Conservation (phyloP, 2,888 invertebrate genomes). For the Deilephila elpenor region DNA sequence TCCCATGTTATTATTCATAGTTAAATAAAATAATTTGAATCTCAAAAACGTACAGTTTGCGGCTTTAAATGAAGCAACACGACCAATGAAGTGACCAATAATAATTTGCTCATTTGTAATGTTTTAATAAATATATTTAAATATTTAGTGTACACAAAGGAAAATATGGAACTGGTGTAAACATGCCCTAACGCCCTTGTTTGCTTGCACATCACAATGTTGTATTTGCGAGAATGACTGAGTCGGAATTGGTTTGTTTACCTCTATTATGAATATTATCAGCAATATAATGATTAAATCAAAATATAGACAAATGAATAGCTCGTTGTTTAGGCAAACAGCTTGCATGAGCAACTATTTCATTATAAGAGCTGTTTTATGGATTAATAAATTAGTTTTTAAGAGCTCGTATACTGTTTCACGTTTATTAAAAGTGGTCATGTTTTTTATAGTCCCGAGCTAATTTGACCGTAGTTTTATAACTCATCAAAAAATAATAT, state of each 20-base stretch:
- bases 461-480: not conserved
- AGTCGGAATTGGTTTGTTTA: conserved; percentile 23
- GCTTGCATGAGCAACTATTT: not conserved
- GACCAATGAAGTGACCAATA: too few relatives aligned
- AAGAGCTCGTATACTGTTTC: not conserved
- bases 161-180: conserved; percentile 39
- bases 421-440: not conserved
- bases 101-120: not conserved
- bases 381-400: not conserved
- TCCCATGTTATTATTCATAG: too few relatives aligned
- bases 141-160: conserved; percentile 1
- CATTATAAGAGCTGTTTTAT: not conserved
- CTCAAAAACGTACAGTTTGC: not conserved
- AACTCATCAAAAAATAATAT: not conserved
- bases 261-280: conserved; percentile 26
- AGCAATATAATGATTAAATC: not conserved
- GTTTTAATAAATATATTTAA: not conserved
- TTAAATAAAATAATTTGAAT: too few relatives aligned
- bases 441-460: not conserved
- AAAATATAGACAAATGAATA: not conserved
- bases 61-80: too few relatives aligned
- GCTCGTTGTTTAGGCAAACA: not conserved
- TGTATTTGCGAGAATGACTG: conserved; percentile 52
- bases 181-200: conserved; percentile 60
- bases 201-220: conserved; percentile 75